phyloP scores from a whole-genome alignment of 2,888 invertebrate genomes.

The Hyalella azteca region DNA sequence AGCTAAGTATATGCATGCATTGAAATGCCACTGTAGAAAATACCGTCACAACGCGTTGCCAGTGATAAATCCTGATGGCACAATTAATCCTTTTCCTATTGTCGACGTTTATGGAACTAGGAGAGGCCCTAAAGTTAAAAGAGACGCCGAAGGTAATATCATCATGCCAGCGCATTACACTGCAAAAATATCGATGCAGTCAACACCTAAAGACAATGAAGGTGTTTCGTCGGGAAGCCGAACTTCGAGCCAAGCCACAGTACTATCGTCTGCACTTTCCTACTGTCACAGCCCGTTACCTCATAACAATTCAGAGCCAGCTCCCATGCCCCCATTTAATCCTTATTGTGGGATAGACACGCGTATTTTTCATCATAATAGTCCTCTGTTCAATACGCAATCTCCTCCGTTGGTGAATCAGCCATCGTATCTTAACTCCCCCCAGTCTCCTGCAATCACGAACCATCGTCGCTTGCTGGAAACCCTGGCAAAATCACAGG shows the following conservation, averaged over 20 bases:
- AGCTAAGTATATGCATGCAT: slow-evolving; percentile 96
- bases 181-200: slow-evolving; percentile 7
- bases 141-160: slow-evolving; percentile 60
- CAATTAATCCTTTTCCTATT: slow-evolving; percentile 83
- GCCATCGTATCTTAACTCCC: slow-evolving; percentile 32
- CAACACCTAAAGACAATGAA: slow-evolving; percentile 27
- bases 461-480: slow-evolving; percentile 42
- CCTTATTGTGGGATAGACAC: slow-evolving; percentile 56
- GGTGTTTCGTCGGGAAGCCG: slow-evolving; percentile 25
- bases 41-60: slow-evolving; percentile 89
- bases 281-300: not conserved
- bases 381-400: not conserved
- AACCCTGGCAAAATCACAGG: not conserved
- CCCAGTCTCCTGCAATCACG: slow-evolving; percentile 45
- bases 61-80: slow-evolving; percentile 86
- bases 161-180: slow-evolving; percentile 57
- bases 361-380: not conserved
- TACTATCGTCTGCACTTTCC: slow-evolving; percentile 20
- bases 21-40: slow-evolving; percentile 92
- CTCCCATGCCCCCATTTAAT: slow-evolving; percentile 56
- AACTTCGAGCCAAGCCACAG: slow-evolving; percentile 14
- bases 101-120: slow-evolving; percentile 91
- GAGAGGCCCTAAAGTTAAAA: slow-evolving; percentile 76
- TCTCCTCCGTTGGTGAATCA: not conserved
- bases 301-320: not conserved